These are phyloP conservation scores for Lamellibrachia columna DNA, from an alignment of 2,888 invertebrate species.

Conservation along the genomic window DNA sequence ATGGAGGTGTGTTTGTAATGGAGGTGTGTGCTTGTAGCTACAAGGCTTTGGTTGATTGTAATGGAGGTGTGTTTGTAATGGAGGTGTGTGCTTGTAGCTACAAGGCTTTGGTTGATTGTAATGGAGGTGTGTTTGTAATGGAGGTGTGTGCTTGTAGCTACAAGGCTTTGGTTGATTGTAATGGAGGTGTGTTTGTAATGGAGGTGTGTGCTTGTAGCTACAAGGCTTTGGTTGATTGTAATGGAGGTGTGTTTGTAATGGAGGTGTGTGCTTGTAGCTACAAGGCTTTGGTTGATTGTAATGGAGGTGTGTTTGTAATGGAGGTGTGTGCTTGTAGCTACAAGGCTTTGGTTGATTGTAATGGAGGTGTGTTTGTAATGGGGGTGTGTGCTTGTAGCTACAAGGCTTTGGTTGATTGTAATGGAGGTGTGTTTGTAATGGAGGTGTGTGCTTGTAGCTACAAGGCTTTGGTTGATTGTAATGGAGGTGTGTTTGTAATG, in stretches of 20 bases:
- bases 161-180: neutral
- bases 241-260: neutral
- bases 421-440: too few species aligned
- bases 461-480: too few species aligned
- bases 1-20: neutral
- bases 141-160: conserved; percentile 33
- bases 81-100: conserved; percentile 32
- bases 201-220: neutral
- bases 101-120: neutral
- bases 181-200: too few species aligned
- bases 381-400: neutral
- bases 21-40: conserved; percentile 32
- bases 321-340: neutral
- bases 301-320: too few species aligned
- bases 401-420: neutral
- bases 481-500: neutral
- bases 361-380: neutral
- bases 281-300: neutral
- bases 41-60: neutral
- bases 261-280: neutral
- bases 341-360: too few species aligned
- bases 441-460: neutral
- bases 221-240: too few species aligned
- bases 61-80: neutral
- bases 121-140: neutral